Conservation (phyloP, 2,797 vertebrate genomes). For the Toxotes lorentzi region DNA sequence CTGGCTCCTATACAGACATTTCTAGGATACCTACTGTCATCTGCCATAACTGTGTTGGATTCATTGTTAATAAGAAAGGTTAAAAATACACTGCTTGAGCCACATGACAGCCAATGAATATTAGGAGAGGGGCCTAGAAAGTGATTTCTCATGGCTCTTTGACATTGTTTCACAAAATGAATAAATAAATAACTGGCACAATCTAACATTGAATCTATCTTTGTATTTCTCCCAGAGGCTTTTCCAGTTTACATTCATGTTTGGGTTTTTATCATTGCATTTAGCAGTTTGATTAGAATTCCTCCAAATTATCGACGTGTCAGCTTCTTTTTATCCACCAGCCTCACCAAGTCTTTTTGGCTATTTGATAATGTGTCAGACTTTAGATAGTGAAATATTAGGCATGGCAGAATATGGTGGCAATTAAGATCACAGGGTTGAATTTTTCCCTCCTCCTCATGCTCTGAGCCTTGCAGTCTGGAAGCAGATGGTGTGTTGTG, state of each 20-base stretch:
- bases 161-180: background rate
- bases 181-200: background rate
- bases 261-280: constrained; percentile 16
- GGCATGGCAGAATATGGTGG: constrained; percentile 12
- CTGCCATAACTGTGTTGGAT: background rate
- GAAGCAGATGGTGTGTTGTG: constrained; percentile 19
- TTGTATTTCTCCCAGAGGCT: constrained; percentile 22
- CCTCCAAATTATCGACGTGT: constrained; percentile 33
- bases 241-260: constrained; percentile 13
- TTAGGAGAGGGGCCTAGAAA: background rate
- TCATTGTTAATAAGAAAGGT: background rate
- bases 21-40: background rate
- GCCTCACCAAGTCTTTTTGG: background rate
- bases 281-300: constrained; percentile 21
- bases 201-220: constrained; percentile 12
- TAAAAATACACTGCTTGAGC: background rate
- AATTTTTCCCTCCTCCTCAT: background rate
- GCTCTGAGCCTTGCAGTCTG: constrained; percentile 22
- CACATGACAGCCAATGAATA: background rate
- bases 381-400: constrained; percentile 25
- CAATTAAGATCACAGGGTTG: constrained; percentile 29
- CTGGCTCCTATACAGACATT: background rate
- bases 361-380: constrained; percentile 37
- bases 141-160: background rate
- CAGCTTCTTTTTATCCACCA: constrained; percentile 30